These are phyloP conservation scores for Cotesia glomerata DNA, from an alignment of 1,140 invertebrate species.

Conservation along the genomic window DNA sequence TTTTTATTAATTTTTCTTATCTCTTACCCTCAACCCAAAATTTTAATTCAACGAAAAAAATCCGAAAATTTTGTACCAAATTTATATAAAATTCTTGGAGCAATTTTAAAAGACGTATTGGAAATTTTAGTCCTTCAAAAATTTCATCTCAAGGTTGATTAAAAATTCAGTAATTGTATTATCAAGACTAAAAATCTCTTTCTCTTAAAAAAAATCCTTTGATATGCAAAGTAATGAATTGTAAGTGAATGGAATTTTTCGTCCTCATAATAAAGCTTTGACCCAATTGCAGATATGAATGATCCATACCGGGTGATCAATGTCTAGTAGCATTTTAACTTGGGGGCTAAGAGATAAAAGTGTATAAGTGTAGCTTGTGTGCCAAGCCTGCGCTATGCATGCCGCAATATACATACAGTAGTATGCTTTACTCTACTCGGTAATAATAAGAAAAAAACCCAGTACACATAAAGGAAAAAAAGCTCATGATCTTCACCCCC, in stretches of 20 bases:
- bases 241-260: not conserved
- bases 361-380: conserved; percentile 22
- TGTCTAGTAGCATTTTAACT: not conserved
- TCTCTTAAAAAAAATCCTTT: too few species aligned
- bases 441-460: not conserved
- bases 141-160: too few species aligned
- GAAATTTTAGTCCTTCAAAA: too few species aligned
- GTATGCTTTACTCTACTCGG: not conserved
- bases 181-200: too few species aligned
- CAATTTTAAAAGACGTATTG: too few species aligned
- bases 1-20: too few species aligned
- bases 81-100: too few species aligned
- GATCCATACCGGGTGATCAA: not conserved
- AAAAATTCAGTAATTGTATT: too few species aligned
- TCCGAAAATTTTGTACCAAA: too few species aligned
- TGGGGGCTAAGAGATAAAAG: not conserved
- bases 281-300: not conserved
- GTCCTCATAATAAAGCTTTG: not conserved
- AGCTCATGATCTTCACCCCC: not conserved
- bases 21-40: too few species aligned
- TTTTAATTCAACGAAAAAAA: too few species aligned
- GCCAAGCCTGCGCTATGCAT: conserved; percentile 47
- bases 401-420: conserved; percentile 2
- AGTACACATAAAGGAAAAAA: not conserved
- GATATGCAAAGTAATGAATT: not conserved